These are phyloP conservation scores for Pseudopodoces humilis DNA, from an alignment of 2,113 vertebrate genomes.

Conservation along the genomic window DNA sequence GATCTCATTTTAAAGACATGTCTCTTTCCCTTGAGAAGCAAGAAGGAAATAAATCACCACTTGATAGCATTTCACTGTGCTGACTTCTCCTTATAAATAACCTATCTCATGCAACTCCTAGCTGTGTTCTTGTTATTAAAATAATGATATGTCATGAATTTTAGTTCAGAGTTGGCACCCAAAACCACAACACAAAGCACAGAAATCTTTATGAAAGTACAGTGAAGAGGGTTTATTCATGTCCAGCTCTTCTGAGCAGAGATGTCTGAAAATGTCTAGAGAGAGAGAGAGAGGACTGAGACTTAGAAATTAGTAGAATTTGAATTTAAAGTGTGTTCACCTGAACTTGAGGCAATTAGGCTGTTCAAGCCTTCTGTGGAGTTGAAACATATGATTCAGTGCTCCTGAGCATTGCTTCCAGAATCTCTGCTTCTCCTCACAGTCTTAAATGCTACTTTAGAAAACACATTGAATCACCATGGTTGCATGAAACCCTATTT, in stretches of 20 bases:
- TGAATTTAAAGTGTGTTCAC: background rate
- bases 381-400: background rate
- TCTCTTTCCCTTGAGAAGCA: background rate
- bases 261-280: background rate
- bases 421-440: background rate
- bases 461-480: background rate
- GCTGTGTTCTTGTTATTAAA: background rate
- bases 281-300: background rate
- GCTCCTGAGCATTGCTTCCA: background rate
- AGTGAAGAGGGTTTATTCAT: background rate
- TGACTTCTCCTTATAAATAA: background rate
- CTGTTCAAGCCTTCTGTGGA: background rate
- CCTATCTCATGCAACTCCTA: background rate
- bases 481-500: background rate
- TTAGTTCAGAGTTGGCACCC: background rate
- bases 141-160: background rate
- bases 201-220: background rate
- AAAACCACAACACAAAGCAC: background rate
- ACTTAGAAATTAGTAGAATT: background rate
- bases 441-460: background rate
- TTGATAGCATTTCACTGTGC: background rate
- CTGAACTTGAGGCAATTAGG: background rate
- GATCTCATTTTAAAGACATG: background rate
- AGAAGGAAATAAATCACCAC: background rate
- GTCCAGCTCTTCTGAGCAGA: background rate